Percentiles rank a stretch among this genome's conserved stretches.
These are phyloP conservation scores for Lepilemur septentrionalis DNA, from an alignment of 2,797 vertebrate species.

Conservation along the genomic window DNA sequence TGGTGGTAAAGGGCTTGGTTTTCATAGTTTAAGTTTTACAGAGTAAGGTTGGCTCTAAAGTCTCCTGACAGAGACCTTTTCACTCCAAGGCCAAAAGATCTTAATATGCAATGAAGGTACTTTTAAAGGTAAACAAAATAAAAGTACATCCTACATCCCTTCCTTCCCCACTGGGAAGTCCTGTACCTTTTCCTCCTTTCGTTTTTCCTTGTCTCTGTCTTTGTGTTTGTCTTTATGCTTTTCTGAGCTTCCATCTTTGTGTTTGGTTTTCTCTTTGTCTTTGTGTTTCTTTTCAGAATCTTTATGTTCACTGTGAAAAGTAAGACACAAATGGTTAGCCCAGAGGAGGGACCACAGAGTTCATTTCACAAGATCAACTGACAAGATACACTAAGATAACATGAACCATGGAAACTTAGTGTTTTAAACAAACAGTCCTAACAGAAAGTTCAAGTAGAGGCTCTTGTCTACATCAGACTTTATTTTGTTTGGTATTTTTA, in stretches of 20 bases:
- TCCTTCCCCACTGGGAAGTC: not conserved
- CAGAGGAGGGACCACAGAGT: conserved; percentile 28
- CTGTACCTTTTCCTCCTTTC: conserved; percentile 93
- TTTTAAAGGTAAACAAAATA: conserved; percentile 23
- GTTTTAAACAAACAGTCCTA: conserved; percentile 36
- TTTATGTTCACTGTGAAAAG: conserved; percentile 92
- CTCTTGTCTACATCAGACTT: not conserved
- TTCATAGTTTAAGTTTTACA: not conserved
- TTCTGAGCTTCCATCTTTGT: conserved; percentile 92
- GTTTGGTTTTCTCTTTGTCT: conserved; percentile 94
- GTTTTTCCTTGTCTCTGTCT: conserved; percentile 91
- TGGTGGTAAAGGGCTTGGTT: not conserved
- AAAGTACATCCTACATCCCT: not conserved
- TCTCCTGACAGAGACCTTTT: not conserved
- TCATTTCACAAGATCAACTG: conserved; percentile 54
- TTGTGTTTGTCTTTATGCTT: conserved; percentile 92
- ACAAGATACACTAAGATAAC: conserved; percentile 10
- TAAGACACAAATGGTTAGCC: conserved; percentile 62
- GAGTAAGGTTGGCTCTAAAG: not conserved
- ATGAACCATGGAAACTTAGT: conserved; percentile 58
- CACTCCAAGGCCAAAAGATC: not conserved
- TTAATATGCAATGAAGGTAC: not conserved
- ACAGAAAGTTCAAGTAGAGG: conserved; percentile 29
- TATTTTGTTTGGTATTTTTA: conserved; percentile 4
- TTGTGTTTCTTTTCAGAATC: conserved; percentile 97